phyloP scores from a whole-genome alignment of 2,888 invertebrate genomes.

The Nymphalis urticae region DNA sequence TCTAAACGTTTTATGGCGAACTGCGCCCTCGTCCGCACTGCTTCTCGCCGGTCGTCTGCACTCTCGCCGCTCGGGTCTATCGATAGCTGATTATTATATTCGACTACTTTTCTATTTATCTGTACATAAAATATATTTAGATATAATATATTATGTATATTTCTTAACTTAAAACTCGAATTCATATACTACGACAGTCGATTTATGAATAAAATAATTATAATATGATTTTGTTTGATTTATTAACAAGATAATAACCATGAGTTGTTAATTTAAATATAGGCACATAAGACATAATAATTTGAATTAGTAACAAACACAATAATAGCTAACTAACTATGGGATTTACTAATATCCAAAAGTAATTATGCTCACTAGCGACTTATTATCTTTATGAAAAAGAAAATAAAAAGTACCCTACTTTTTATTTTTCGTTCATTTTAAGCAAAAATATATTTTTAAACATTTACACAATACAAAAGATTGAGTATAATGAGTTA shows the following conservation, averaged over 20 bases:
- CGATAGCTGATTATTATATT: constrained; percentile 80
- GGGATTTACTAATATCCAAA: too few species aligned
- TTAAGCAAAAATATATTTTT: too few species aligned
- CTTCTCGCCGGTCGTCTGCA: constrained; percentile 79
- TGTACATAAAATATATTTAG: constrained; percentile 82
- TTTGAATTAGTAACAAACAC: too few species aligned
- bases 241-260: neutral
- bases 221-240: constrained; percentile 32
- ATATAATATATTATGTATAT: constrained; percentile 81
- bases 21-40: constrained; percentile 79
- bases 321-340: too few species aligned
- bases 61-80: constrained; percentile 79
- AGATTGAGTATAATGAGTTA: too few species aligned
- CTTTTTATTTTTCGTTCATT: too few species aligned
- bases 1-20: constrained; percentile 81
- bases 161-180: constrained; percentile 80
- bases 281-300: too few species aligned
- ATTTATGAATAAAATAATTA: constrained; percentile 76
- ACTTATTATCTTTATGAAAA: too few species aligned
- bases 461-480: too few species aligned
- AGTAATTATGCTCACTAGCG: too few species aligned
- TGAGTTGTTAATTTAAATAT: too few species aligned
- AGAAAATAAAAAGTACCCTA: too few species aligned
- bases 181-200: constrained; percentile 81
- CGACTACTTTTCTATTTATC: constrained; percentile 81